These are phyloP conservation scores for Bombyx mandarina DNA, from an alignment of 1,140 invertebrate species.

Conservation along the genomic window DNA sequence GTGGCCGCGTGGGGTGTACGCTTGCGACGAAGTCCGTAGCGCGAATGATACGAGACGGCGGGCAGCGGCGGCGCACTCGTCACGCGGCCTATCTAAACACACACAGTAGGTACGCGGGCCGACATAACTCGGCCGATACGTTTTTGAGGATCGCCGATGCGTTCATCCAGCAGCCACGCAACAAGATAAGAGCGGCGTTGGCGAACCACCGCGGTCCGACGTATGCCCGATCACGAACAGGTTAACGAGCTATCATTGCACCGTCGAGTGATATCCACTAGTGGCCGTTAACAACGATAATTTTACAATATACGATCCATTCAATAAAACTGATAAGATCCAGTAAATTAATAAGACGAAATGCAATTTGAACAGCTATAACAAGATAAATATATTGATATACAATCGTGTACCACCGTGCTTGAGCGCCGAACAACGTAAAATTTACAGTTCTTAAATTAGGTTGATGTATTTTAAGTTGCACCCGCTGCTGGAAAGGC, in stretches of 20 bases:
- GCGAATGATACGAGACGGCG: slow-evolving; percentile 54
- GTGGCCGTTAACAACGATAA: slow-evolving; percentile 4
- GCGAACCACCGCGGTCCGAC: slow-evolving; percentile 30
- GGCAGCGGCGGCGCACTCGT: slow-evolving; percentile 57
- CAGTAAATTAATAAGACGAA: slow-evolving; percentile 1
- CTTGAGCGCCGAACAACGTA: neutral
- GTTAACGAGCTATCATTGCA: slow-evolving; percentile 34
- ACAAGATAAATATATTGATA: neutral
- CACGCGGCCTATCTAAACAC: slow-evolving; percentile 47
- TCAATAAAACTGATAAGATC: slow-evolving; percentile 15
- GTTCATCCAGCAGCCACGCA: slow-evolving; percentile 51
- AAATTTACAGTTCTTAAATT: neutral
- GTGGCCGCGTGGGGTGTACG: slow-evolving; percentile 37
- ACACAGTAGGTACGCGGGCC: slow-evolving; percentile 26
- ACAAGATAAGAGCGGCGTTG: slow-evolving; percentile 39
- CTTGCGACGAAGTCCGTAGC: slow-evolving; percentile 42
- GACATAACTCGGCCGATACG: slow-evolving; percentile 46
- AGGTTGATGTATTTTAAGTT: slow-evolving; percentile 6
- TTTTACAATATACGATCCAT: slow-evolving; percentile 13
- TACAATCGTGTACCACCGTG: neutral
- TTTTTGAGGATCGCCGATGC: slow-evolving; percentile 51
- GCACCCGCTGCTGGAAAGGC: slow-evolving; percentile 4
- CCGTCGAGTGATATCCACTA: slow-evolving; percentile 35
- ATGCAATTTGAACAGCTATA: neutral
- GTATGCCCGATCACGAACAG: slow-evolving; percentile 37